phyloP scores from a whole-genome alignment of 2,888 invertebrate species.

The Drosophila quinaria region DNA sequence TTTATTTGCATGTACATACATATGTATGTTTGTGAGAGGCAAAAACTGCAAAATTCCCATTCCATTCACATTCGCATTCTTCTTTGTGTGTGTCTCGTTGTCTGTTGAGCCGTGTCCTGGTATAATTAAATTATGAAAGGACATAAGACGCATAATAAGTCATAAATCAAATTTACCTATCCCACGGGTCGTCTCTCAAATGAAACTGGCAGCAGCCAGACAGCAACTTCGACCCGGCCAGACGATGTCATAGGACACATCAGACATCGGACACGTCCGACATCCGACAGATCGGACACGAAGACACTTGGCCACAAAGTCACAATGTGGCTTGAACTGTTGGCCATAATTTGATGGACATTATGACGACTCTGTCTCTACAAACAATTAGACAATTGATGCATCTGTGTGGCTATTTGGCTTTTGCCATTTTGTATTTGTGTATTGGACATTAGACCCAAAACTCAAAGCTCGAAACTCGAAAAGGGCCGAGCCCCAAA shows the following conservation, averaged over 20 bases:
- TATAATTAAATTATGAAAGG: conserved; percentile 85
- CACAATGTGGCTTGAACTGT: conserved; percentile 20
- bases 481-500: conserved; percentile 65
- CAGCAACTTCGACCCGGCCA: conserved; percentile 33
- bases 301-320: conserved; percentile 17
- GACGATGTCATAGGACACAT: conserved; percentile 39
- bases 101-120: conserved; percentile 61
- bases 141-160: conserved; percentile 85
- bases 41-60: conserved; percentile 51
- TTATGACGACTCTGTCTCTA: conserved; percentile 79
- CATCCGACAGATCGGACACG: conserved; percentile 5
- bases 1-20: no score
- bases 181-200: conserved; percentile 59
- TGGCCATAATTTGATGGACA: conserved; percentile 69
- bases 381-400: conserved; percentile 80
- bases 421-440: conserved; percentile 59
- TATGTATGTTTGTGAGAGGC: conserved; percentile 25
- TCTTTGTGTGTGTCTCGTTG: conserved; percentile 31
- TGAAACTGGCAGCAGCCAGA: conserved; percentile 37
- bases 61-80: conserved; percentile 43
- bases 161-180: conserved; percentile 84
- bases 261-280: conserved; percentile 11
- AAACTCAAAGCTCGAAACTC: conserved; percentile 44
- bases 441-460: conserved; percentile 42
- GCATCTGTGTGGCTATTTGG: conserved; percentile 66